Base-by-base conservation (phyloP, 1,140 invertebrate species). In the Apis florea region DNA sequence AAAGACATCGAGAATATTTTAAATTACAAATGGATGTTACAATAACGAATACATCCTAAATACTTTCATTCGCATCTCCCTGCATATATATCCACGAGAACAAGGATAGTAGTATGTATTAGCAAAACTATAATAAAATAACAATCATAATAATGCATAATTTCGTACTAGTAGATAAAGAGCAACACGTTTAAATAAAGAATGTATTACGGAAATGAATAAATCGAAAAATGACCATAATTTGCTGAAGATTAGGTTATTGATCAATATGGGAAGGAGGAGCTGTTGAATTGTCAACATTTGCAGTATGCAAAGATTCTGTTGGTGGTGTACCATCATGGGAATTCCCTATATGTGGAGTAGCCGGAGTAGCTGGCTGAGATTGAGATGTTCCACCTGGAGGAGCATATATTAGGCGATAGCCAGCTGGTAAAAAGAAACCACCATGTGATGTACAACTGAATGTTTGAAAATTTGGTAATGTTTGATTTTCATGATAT, bases 401-500 rank as follows among this genome's bases (percentile, higher is more conserved):
- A 15, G 92, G 90, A 53, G 93, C 91, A 49, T 93, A 93, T 70
- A 94, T 90, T n/a, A 93, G 68, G 26, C 92, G 87, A 77, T 93
- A 94, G 51, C 93, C 93, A 68, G 93, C 89, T 15, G 93, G 91
- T 63, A 93, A 79, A 72, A 93, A 93, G 85, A 93, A 93, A 54
- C 93, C 91, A 8, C 92, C 90, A 31, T 92, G 89, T 1, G 93
- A 86, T 17, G 92, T 88, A 68, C 90, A 91, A 56, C 87, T 89
- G 47, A 91, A 93, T 8, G 90, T 79, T 68, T 91, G 90, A 76
- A 92, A 92, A 79, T 93, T 93, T 26, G 90, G 61, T 51, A 92
- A 79, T n/a, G 86, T 64, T 54, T 90, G 86, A 68, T 90, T 86
- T 53, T 93, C 91, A 61, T 92, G 90, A 74, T 93, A 93, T 21